phyloP scores from a whole-genome alignment of 1,140 invertebrate species.

The Heliothis subflexa region DNA sequence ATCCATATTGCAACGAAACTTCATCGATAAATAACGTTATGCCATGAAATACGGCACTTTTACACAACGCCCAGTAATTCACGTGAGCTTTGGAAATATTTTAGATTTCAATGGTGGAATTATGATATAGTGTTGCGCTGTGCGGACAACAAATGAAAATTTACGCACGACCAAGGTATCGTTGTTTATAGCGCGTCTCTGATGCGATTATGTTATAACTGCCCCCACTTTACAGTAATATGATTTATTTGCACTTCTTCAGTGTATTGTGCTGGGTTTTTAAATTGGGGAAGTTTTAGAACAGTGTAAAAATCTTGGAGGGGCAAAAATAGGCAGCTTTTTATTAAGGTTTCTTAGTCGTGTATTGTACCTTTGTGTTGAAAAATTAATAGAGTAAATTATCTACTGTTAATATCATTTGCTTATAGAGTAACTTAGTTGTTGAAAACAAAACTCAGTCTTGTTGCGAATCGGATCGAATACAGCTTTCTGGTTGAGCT shows the following conservation, averaged over 20 bases:
- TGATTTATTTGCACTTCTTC: slow-evolving; percentile 30
- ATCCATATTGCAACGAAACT: slow-evolving; percentile 31
- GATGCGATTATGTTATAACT: slow-evolving; percentile 46
- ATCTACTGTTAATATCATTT: no score
- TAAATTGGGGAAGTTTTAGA: background rate
- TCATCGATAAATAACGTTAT: slow-evolving; percentile 45
- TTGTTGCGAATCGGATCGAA: no score
- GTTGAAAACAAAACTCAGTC: no score
- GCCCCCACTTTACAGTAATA: slow-evolving; percentile 36
- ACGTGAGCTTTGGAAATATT: slow-evolving; percentile 59
- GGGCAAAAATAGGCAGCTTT: no score
- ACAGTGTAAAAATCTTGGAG: no score
- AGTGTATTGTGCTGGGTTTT: background rate
- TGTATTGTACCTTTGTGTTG: no score
- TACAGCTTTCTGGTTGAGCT: no score
- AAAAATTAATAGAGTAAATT: no score
- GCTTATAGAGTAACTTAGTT: no score
- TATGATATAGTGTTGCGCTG: slow-evolving; percentile 59
- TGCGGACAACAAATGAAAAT: slow-evolving; percentile 57
- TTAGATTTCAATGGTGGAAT: slow-evolving; percentile 63
- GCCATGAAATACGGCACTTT: slow-evolving; percentile 46
- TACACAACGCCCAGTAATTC: slow-evolving; percentile 48
- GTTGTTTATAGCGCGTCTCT: slow-evolving; percentile 57
- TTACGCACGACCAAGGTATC: slow-evolving; percentile 60
- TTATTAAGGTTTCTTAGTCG: no score